Percentiles rank a stretch among this genome's conserved stretches.
Conservation (phyloP, 1,140 invertebrate genomes). For the Capitella teleta region DNA sequence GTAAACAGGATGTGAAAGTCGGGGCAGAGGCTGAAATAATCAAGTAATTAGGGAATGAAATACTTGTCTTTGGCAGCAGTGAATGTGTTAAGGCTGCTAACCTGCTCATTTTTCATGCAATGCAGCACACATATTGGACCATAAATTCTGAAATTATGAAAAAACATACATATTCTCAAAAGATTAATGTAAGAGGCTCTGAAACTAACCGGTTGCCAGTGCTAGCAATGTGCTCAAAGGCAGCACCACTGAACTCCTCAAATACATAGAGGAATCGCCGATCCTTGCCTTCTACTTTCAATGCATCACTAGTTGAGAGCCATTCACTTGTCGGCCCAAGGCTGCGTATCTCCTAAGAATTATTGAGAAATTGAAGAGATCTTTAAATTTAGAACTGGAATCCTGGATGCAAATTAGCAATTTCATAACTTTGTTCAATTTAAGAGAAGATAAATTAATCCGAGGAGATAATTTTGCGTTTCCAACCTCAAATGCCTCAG, state of each 20-base stretch:
- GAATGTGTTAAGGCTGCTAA: constrained; percentile 12
- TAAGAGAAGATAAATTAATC: no score
- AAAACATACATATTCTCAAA: no score
- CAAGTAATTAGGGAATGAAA: not conserved
- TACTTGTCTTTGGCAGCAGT: not conserved
- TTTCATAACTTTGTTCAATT: no score
- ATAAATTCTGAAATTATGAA: no score
- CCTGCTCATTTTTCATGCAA: constrained; percentile 54
- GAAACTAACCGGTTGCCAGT: constrained; percentile 27
- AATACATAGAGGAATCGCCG: constrained; percentile 60
- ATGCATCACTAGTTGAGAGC: constrained; percentile 44
- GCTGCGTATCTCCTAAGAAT: no score
- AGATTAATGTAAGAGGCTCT: no score
- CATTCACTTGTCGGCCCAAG: no score
- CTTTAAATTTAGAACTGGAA: no score
- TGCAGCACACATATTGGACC: constrained; percentile 64
- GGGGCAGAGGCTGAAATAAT: constrained; percentile 3
- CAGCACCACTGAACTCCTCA: constrained; percentile 56
- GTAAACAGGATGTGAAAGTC: not conserved
- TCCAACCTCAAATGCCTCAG: no score
- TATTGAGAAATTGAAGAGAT: no score
- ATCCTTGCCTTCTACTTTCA: constrained; percentile 48
- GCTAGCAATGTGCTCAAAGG: constrained; percentile 51
- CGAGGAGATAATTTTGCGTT: no score
- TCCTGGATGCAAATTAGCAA: no score